Base-by-base conservation (phyloP, 2,888 invertebrate genomes). In the Perdita meconis region DNA sequence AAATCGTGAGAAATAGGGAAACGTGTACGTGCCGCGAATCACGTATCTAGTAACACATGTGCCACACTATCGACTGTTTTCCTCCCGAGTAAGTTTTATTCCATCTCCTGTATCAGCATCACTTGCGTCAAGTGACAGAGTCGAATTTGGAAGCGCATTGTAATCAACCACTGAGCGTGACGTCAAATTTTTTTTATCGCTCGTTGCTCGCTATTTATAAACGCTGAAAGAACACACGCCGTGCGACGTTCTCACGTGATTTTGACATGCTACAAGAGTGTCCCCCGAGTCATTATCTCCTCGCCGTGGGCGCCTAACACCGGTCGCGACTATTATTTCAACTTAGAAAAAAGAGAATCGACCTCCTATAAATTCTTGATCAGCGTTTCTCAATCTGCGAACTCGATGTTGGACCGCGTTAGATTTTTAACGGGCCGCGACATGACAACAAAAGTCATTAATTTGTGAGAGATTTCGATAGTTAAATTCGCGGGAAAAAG, bases 101-200 rank as follows among this genome's bases (percentile, higher is more conserved):
- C 40, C 4, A 22, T 36, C 16, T 22, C n/a, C 12, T 16, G 26
- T 71, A 40, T 65, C 64, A 22, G 34, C 44, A 24, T 60, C 66
- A 36, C 56, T 66, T 57, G 12, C 42, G 76, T 57, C 73, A 57
- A 56, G 65, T 57, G 65, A 66, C 47, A 16, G 56, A 73, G 66
- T 76, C 61, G 57, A 67, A 76, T 73, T 75, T 61, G 61, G 42
- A 13, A 47, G 65, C 16, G 50, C 55, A 65, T 72, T 59, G n/a
- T 72, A 24, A 57, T 16, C 47, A 34, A 57, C 73, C 65, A 61
- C 50, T 66, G 10, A 3, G 36, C 13, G 19, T 73, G 76, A 76
- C 66, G 66, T 73, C 75, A 76, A 76, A 50, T 61, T 56, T 64
- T 53, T 61, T 40, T 72, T 76, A 73, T 66, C 66, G n/a, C 42